A percentile compares a stretch with the other conserved stretches of the same genome.
These are phyloP conservation scores for Iphiclides podalirius DNA, from an alignment of 2,888 invertebrate genomes.

Conservation along the genomic window DNA sequence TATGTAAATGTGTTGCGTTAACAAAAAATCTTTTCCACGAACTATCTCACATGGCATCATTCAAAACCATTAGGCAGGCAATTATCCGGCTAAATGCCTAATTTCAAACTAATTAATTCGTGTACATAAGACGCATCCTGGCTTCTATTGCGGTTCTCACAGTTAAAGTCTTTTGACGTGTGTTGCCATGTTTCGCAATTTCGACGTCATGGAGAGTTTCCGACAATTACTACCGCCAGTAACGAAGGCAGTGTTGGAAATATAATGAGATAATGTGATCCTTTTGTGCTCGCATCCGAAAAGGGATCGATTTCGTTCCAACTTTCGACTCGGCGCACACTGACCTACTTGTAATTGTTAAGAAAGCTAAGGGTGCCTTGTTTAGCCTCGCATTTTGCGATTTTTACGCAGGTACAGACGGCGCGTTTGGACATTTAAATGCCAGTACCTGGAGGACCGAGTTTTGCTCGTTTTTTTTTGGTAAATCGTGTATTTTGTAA, in stretches of 20 bases:
- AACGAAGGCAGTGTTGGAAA: neutral
- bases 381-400: no score
- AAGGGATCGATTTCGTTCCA: neutral
- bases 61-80: slow-evolving; percentile 17
- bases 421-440: no score
- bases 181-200: slow-evolving; percentile 13
- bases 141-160: slow-evolving; percentile 19
- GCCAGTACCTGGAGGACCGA: no score
- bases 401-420: no score
- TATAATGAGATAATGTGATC: slow-evolving; percentile 19
- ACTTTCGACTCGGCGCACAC: neutral
- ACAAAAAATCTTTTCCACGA: slow-evolving; percentile 13
- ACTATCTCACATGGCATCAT: slow-evolving; percentile 11
- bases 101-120: slow-evolving; percentile 23
- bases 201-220: slow-evolving; percentile 12
- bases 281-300: slow-evolving; percentile 4
- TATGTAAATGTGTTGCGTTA: slow-evolving; percentile 2
- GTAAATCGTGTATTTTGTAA: no score
- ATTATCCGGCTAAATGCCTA: slow-evolving; percentile 22
- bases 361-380: neutral
- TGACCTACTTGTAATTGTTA: neutral
- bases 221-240: slow-evolving; percentile 14
- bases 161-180: slow-evolving; percentile 12
- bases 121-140: slow-evolving; percentile 11
- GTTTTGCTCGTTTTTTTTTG: no score